Evolutionary conservation across 2,797 vertebrate genomes (phyloP).

Genomic region (Aulostomus chinensis): DNA sequence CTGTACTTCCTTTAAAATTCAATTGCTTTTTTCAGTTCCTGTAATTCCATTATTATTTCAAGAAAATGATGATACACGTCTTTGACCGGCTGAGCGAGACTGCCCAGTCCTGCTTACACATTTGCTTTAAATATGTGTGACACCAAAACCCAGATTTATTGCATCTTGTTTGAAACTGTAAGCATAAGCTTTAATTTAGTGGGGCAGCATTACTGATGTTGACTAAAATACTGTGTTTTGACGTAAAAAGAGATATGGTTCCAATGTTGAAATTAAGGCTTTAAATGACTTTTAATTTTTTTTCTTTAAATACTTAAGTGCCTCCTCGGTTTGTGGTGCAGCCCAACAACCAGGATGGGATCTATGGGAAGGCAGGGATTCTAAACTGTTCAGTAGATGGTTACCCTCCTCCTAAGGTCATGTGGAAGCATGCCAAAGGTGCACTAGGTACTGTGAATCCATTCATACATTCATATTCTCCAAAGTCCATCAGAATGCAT

Average conservation of each 20-base stretch:
- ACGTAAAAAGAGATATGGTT: neutral
- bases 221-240: neutral
- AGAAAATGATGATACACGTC: too few relatives aligned
- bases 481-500: too few relatives aligned
- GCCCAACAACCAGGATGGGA: conserved; percentile 98
- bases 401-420: conserved; percentile 96
- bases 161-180: neutral
- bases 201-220: too few relatives aligned
- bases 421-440: conserved; percentile 99
- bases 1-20: conserved; percentile 1
- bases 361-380: conserved; percentile 95
- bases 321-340: conserved; percentile 97
- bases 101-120: neutral
- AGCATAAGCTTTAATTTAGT: neutral
- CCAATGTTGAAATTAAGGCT: too few relatives aligned
- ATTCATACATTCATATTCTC: conserved; percentile 13
- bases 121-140: too few relatives aligned
- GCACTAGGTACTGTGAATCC: conserved; percentile 55
- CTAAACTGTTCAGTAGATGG: conserved; percentile 97
- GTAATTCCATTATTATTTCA: too few relatives aligned
- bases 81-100: neutral
- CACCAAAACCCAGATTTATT: conserved; percentile 1
- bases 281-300: neutral
- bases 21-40: neutral
- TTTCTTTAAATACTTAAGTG: conserved; percentile 71